phyloP scores from a whole-genome alignment of 2,888 invertebrate genomes.

The Drosophila affinis region DNA sequence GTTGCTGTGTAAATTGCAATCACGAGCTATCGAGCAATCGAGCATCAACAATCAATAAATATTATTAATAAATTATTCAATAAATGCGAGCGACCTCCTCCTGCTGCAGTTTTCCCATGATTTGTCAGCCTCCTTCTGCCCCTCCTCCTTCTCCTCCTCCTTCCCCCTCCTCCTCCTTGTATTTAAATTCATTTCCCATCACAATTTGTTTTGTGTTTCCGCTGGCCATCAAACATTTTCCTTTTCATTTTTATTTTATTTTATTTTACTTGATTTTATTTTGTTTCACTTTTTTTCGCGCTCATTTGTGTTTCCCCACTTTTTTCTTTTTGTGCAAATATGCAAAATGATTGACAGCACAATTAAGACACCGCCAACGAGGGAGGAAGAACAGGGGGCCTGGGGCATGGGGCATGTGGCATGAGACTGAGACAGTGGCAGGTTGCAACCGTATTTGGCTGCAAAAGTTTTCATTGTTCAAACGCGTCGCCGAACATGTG shows the following conservation, averaged over 20 bases:
- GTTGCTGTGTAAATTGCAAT: slow-evolving; percentile 28
- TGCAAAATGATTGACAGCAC: slow-evolving; percentile 80
- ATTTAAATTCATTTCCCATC: slow-evolving; percentile 41
- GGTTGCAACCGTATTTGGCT: slow-evolving; percentile 64
- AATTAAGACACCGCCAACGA: slow-evolving; percentile 64
- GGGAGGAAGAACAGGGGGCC: slow-evolving; percentile 6
- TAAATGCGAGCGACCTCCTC: slow-evolving; percentile 28
- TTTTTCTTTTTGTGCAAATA: slow-evolving; percentile 60
- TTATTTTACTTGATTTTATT: slow-evolving; percentile 15
- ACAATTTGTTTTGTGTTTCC: slow-evolving; percentile 24
- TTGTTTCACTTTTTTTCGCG: slow-evolving; percentile 39
- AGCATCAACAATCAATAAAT: slow-evolving; percentile 43
- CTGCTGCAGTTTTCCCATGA: slow-evolving; percentile 20
- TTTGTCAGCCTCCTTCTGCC: slow-evolving; percentile 18
- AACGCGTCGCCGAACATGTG: slow-evolving; percentile 51
- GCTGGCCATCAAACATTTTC: slow-evolving; percentile 32
- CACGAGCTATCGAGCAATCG: slow-evolving; percentile 22
- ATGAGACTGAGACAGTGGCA: slow-evolving; percentile 9
- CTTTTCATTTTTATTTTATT: slow-evolving; percentile 7
- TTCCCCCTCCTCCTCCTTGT: background rate
- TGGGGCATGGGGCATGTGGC: background rate
- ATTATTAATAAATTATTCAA: slow-evolving; percentile 41
- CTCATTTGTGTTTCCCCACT: slow-evolving; percentile 9
- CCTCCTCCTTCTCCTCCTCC: background rate
- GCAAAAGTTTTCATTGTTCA: slow-evolving; percentile 23